Evolutionary conservation across 1,140 invertebrate genomes (phyloP).

Genomic region (Aporrectodea caliginosa): DNA sequence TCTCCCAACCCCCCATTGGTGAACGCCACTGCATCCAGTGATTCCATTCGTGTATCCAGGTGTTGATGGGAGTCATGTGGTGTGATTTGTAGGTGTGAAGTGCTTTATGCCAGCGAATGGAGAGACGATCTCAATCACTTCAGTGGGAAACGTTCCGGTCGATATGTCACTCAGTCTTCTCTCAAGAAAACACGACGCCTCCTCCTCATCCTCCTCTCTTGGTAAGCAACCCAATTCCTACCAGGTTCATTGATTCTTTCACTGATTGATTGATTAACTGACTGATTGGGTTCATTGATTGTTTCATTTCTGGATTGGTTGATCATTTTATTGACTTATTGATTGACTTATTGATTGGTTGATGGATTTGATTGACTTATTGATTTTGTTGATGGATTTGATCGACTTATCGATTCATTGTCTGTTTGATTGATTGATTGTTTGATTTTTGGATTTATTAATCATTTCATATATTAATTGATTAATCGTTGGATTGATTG

Average conservation of each 20-base stretch:
- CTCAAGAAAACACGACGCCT: constrained; percentile 45
- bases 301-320: background rate
- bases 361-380: background rate
- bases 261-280: too few species aligned
- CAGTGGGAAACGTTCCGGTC: constrained; percentile 78
- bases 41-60: too few species aligned
- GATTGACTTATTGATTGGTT: background rate
- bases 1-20: too few species aligned
- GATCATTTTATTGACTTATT: background rate
- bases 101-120: constrained; percentile 97
- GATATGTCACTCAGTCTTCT: constrained; percentile 82
- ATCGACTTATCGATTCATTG: too few species aligned
- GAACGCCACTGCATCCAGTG: background rate
- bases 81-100: constrained; percentile 62
- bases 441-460: too few species aligned
- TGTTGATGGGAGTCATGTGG: background rate
- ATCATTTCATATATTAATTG: too few species aligned
- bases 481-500: too few species aligned
- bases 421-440: too few species aligned
- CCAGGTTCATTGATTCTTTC: background rate
- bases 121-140: constrained; percentile 82
- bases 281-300: background rate
- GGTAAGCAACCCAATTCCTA: background rate
- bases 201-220: too few species aligned
- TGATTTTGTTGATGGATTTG: background rate